A percentile compares a stretch with the other conserved stretches of the same genome.
Conservation (phyloP, 2,888 invertebrate species). For the Volucella bombylans region DNA sequence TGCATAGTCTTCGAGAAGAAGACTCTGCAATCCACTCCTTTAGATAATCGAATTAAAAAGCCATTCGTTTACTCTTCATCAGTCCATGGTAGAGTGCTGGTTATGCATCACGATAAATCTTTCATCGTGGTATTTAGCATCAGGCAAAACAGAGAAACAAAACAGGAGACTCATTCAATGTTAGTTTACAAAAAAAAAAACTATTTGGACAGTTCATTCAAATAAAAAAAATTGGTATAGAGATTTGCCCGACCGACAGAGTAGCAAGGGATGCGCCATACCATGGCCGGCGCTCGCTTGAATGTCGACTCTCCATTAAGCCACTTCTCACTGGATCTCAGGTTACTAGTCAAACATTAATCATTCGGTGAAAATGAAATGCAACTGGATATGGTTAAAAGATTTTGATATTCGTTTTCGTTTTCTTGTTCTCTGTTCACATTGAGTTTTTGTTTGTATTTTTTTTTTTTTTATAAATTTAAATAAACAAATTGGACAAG, state of each 20-base stretch:
- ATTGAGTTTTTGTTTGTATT: too few relatives aligned
- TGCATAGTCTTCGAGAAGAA: not conserved
- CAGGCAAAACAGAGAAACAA: conserved; percentile 7
- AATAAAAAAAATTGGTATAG: conserved; percentile 24
- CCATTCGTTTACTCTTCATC: conserved; percentile 77
- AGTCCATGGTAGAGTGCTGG: conserved; percentile 48
- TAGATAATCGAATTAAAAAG: conserved; percentile 81
- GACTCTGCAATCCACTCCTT: conserved; percentile 25
- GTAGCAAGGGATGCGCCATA: conserved; percentile 51
- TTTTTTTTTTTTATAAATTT: conserved; percentile 56
- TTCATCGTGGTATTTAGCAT: conserved; percentile 80
- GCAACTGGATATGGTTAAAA: conserved; percentile 71
- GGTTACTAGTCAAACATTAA: conserved; percentile 71
- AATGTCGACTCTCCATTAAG: conserved; percentile 41
- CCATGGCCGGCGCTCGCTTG: not conserved
- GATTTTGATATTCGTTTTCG: not conserved
- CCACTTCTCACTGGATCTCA: conserved; percentile 40
- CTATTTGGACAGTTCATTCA: conserved; percentile 69
- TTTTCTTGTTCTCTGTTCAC: conserved; percentile 1
- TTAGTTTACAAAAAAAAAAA: conserved; percentile 15
- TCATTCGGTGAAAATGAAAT: conserved; percentile 70
- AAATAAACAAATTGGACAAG: conserved; percentile 71
- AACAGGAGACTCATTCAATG: too few relatives aligned
- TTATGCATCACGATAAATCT: conserved; percentile 81
- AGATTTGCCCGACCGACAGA: conserved; percentile 8